Conservation (phyloP, 2,797 vertebrate genomes). For the Tragelaphus oryx region DNA sequence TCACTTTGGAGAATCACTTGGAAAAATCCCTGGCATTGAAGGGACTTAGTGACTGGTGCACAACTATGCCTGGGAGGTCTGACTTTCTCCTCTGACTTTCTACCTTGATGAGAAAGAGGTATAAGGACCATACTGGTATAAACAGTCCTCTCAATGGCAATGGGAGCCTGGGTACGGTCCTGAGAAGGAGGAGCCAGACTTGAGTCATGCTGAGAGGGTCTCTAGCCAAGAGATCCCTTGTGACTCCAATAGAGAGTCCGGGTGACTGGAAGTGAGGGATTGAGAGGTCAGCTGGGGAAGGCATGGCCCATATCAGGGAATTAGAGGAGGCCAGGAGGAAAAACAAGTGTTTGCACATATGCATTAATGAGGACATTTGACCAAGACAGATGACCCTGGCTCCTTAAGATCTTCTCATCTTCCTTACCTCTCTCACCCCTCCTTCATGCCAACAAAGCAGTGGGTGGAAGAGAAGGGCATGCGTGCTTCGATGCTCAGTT, state of each 20-base stretch:
- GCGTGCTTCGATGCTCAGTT: neutral
- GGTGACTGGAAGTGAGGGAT: neutral
- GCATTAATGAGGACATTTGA: neutral
- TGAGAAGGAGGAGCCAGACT: neutral
- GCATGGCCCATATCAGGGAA: neutral
- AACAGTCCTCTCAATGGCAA: neutral
- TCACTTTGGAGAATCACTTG: neutral
- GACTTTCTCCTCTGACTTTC: no score
- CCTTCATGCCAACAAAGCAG: neutral
- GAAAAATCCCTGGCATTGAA: conserved; percentile 24
- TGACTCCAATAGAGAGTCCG: neutral
- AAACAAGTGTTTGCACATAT: neutral
- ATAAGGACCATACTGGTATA: accelerated
- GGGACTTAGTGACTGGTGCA: neutral
- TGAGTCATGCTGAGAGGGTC: neutral
- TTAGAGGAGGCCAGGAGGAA: neutral
- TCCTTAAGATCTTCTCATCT: neutral
- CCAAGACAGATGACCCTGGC: neutral
- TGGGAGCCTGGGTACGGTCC: neutral
- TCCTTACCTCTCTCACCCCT: neutral
- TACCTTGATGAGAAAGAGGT: neutral
- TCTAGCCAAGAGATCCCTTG: neutral
- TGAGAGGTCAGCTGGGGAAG: neutral
- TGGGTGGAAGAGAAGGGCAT: neutral
- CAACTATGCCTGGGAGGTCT: neutral